phyloP scores from a whole-genome alignment of 2,113 vertebrate species.

The Tringa solitaria region DNA sequence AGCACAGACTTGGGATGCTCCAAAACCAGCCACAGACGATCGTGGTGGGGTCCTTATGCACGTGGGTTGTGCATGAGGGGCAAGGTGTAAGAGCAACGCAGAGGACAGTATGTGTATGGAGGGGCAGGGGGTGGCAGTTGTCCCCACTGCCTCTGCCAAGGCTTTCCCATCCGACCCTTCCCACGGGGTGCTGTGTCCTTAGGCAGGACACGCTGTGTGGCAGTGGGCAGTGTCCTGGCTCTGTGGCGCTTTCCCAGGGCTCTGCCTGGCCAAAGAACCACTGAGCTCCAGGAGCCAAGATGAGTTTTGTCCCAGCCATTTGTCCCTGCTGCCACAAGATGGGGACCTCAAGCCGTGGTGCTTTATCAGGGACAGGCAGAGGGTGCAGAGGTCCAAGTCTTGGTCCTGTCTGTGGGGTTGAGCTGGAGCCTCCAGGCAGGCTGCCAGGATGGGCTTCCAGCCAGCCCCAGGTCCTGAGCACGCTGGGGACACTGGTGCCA shows the following conservation, averaged over 20 bases:
- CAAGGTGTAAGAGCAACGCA: background rate
- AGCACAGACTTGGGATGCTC: background rate
- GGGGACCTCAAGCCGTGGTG: constrained; percentile 6
- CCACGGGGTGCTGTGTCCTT: background rate
- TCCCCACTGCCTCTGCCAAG: background rate
- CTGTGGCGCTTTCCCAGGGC: background rate
- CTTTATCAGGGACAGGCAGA: background rate
- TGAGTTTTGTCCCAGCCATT: background rate
- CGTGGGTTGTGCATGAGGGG: accelerated
- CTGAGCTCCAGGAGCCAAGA: accelerated
- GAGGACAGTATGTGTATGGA: accelerated
- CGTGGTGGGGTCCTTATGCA: accelerated
- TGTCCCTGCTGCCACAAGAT: constrained; percentile 38
- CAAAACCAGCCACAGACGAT: background rate
- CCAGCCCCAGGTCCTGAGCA: background rate
- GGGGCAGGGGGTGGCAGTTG: background rate
- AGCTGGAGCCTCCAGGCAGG: background rate
- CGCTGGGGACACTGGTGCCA: background rate
- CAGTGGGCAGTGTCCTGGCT: background rate
- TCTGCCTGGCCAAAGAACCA: background rate
- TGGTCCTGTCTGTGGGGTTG: background rate
- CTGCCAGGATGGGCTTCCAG: background rate
- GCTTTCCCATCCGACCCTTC: background rate
- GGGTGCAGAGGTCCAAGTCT: background rate
- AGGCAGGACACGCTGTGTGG: accelerated